Conservation (phyloP, 2,113 vertebrate genomes). For the Sceloporus undulatus region DNA sequence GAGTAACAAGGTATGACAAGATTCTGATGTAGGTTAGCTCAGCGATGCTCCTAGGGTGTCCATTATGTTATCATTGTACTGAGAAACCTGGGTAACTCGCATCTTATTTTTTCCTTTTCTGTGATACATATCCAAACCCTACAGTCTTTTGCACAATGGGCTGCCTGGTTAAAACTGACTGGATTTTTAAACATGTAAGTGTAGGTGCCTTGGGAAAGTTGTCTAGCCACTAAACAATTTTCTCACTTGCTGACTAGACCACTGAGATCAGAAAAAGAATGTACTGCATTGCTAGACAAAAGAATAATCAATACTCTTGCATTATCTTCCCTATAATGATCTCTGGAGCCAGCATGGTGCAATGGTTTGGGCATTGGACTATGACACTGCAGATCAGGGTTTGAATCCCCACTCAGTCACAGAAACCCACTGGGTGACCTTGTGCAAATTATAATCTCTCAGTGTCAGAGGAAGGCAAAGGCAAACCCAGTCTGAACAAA, state of each 20-base stretch:
- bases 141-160: background rate
- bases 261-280: background rate
- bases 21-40: background rate
- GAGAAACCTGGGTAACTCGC: background rate
- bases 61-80: background rate
- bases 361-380: too few relatives aligned
- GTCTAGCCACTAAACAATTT: background rate
- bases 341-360: too few relatives aligned
- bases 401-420: too few relatives aligned
- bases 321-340: too few relatives aligned
- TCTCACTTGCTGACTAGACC: background rate
- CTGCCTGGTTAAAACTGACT: background rate
- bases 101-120: too few relatives aligned
- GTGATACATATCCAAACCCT: background rate
- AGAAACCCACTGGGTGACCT: too few relatives aligned
- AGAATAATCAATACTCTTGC: too few relatives aligned
- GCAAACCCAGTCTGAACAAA: too few relatives aligned
- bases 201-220: background rate
- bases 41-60: background rate
- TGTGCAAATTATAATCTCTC: too few relatives aligned
- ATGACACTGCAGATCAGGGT: too few relatives aligned
- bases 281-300: background rate
- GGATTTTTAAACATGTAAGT: background rate
- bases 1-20: background rate
- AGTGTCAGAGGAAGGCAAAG: too few relatives aligned